Evolutionary conservation across 2,797 vertebrate species (phyloP), one percentile per base, ranked within the genome.

Genomic region (Sebastes minor): DNA sequence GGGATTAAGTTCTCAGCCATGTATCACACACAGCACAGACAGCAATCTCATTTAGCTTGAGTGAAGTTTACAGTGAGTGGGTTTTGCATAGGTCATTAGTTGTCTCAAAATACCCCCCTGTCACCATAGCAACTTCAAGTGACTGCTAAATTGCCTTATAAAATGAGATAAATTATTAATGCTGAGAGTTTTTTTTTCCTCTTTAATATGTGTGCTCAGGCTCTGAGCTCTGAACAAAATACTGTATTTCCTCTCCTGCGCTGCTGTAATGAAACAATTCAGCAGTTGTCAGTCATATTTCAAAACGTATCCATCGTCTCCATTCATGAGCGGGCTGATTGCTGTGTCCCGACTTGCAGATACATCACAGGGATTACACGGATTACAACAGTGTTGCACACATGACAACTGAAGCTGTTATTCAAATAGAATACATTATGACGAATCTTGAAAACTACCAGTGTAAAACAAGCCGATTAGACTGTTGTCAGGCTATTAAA

Each of bases 101-200:
- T 89, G 91, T 90, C 94, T 95, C 91, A 92, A 95, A 95, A 94
- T 94, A 94, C 82, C 88, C 88, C 83, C 81, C 79, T 84, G 91
- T 95, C 92, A 85, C 94, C 94, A 95, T 95, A 91, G 94, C 93
- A 95, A 95, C 94, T 86, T 92, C 86, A 92, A 92, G 91, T 90
- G 91, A 93, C 90, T 92, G 83, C 87, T 92, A 93, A 93, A 94
- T 89, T 93, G 90, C 85, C 89, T 91, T 90, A 88, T 94, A 92
- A 94, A 91, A 92, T 88, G 79, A 89, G 87, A 92, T 94, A 86
- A 91, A 94, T 94, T 89, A 95, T 95, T 93, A 94, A 95, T 90
- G 89, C 83, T 53, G 77, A 76, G 84, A 84, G 83, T 0, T 61
- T 81, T 77, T 87, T 86, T 67, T 55, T n/a, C 52, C 49, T 74